These are phyloP conservation scores for Tringa solitaria DNA, from an alignment of 2,113 vertebrate genomes.

Conservation along the genomic window DNA sequence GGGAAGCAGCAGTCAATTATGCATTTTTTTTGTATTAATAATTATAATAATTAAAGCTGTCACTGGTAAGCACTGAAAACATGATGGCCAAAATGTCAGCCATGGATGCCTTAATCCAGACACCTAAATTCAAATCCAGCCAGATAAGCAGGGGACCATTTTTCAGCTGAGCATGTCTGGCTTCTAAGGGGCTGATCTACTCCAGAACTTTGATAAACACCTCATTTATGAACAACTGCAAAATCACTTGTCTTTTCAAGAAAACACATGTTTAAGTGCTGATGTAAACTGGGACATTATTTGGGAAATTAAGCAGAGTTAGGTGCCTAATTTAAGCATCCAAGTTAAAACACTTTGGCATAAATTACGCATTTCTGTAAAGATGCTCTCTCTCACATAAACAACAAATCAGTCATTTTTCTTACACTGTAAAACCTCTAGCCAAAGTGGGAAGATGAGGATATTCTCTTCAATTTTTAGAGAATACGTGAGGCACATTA, in stretches of 20 bases:
- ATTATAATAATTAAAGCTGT: slow-evolving; percentile 43
- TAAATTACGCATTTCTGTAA: slow-evolving; percentile 17
- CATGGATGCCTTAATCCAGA: not conserved
- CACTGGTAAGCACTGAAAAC: not conserved
- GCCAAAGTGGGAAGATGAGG: not conserved
- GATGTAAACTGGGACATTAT: slow-evolving; percentile 29
- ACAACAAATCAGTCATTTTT: not conserved
- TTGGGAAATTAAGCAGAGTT: slow-evolving; percentile 32
- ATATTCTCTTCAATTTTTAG: not conserved
- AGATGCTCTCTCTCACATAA: not conserved
- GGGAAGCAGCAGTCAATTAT: not conserved
- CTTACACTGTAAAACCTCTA: not conserved
- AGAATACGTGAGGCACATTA: not conserved
- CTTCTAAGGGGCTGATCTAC: not conserved
- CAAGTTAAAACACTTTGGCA: not conserved
- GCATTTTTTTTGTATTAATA: not conserved
- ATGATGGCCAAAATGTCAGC: not conserved
- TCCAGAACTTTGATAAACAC: not conserved
- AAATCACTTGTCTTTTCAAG: not conserved
- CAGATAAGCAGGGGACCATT: not conserved
- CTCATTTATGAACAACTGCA: not conserved
- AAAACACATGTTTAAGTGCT: not conserved
- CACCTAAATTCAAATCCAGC: not conserved
- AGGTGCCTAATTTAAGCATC: slow-evolving; percentile 6
- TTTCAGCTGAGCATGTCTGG: not conserved